Evolutionary conservation across 2,113 vertebrate genomes (phyloP).

Genomic region (Pachyramphus minor): DNA sequence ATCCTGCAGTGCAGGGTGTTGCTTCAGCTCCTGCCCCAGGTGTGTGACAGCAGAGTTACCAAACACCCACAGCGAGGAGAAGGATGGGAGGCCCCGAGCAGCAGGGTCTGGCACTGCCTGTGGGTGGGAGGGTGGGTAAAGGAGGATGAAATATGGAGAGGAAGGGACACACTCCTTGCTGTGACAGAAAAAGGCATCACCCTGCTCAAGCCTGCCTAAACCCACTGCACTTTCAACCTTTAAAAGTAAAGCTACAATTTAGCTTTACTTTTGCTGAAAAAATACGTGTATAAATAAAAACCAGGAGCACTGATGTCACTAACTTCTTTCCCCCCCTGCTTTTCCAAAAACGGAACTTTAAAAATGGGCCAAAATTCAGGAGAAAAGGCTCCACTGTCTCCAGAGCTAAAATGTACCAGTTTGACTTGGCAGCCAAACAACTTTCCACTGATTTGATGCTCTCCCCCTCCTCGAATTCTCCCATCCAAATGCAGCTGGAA

Average conservation of each 20-base stretch:
- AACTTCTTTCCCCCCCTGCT: conserved; percentile 32
- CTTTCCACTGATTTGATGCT: conserved; percentile 70
- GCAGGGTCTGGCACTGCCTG: not conserved
- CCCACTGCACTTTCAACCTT: not conserved
- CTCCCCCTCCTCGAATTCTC: conserved; percentile 62
- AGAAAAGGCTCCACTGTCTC: conserved; percentile 70
- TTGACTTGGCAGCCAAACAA: conserved; percentile 72
- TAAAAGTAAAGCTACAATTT: not conserved
- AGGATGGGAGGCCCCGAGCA: not conserved
- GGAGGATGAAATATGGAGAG: not conserved
- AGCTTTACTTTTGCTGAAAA: not conserved
- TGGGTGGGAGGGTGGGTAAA: not conserved
- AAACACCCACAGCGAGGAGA: not conserved
- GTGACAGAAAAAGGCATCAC: not conserved
- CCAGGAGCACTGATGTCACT: conserved; percentile 37
- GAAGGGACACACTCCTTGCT: not conserved
- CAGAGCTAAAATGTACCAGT: conserved; percentile 70
- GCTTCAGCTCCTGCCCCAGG: not conserved
- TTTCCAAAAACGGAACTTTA: conserved; percentile 38
- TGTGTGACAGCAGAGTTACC: not conserved
- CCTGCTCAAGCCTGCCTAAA: not conserved
- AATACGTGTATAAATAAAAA: not conserved
- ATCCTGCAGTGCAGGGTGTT: not conserved
- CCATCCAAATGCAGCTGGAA: conserved; percentile 72
- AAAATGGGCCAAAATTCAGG: conserved; percentile 42